These are phyloP conservation scores for Leucoraja erinaceus DNA, from an alignment of 2,113 vertebrate genomes.

Conservation along the genomic window DNA sequence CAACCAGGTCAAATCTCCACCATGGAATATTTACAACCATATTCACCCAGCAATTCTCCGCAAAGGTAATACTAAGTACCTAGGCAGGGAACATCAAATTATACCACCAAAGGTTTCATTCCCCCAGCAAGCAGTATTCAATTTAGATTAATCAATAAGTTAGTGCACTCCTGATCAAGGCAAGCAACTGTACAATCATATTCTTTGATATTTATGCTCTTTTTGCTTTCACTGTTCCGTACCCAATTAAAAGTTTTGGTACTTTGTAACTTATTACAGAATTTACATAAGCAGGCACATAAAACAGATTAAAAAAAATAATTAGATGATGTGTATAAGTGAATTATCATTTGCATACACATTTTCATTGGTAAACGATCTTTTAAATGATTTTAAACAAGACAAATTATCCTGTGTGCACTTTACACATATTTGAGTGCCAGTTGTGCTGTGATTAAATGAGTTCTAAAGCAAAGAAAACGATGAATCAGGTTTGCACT, in stretches of 20 bases:
- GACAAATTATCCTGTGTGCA: neutral
- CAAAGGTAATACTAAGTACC: neutral
- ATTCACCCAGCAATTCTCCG: neutral
- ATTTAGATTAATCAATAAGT: neutral
- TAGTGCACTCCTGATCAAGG: neutral
- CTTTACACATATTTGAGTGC: neutral
- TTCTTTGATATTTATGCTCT: neutral
- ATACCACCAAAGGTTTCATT: neutral
- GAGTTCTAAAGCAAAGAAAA: neutral
- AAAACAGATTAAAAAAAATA: neutral
- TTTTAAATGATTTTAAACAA: neutral
- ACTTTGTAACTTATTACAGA: neutral
- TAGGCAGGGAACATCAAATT: neutral
- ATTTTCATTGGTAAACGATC: neutral
- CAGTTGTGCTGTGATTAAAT: neutral
- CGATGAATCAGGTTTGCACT: neutral
- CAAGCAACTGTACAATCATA: neutral
- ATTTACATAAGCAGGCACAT: constrained; percentile 11
- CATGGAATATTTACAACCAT: neutral
- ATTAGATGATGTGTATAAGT: neutral
- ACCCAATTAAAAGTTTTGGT: neutral
- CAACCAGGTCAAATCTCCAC: neutral
- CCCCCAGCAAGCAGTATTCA: neutral
- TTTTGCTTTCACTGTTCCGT: neutral
- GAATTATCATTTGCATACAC: neutral